phyloP scores from a whole-genome alignment of 2,797 vertebrate genomes.

The Synanceia verrucosa region DNA sequence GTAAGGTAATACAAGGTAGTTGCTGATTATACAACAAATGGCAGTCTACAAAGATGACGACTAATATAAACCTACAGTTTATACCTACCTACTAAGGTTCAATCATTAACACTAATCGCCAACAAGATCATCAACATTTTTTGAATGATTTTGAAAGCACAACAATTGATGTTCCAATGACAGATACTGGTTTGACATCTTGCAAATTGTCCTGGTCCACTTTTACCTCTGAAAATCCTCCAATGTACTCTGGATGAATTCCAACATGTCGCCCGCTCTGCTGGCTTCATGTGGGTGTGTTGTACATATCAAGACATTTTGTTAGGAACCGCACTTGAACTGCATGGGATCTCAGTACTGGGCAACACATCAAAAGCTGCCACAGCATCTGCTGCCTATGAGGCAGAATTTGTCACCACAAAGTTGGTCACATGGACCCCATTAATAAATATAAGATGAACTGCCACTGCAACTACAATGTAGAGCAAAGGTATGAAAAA shows the following conservation, averaged over 20 bases:
- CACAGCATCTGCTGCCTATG: constrained; percentile 39
- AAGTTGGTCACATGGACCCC: constrained; percentile 34
- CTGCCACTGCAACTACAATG: too few relatives aligned
- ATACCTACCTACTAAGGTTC: not conserved
- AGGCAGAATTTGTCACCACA: constrained; percentile 43
- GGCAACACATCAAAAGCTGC: constrained; percentile 62
- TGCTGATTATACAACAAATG: not conserved
- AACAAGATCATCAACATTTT: not conserved
- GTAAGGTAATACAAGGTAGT: not conserved
- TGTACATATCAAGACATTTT: constrained; percentile 51
- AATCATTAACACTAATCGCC: not conserved
- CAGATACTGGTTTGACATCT: constrained; percentile 16
- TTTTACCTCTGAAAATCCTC: constrained; percentile 38
- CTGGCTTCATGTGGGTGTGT: constrained; percentile 31
- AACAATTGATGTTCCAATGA: constrained; percentile 6
- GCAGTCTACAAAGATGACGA: not conserved
- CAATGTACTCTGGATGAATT: constrained; percentile 27
- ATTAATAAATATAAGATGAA: constrained; percentile 33
- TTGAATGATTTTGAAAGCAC: constrained; percentile 8
- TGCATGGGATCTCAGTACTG: constrained; percentile 50
- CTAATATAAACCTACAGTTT: not conserved
- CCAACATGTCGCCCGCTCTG: constrained; percentile 31
- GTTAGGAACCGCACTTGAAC: constrained; percentile 47
- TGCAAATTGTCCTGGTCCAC: constrained; percentile 8
- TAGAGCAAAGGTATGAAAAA: too few relatives aligned